phyloP scores from a whole-genome alignment of 2,797 vertebrate species.

The Crax fasciolata region DNA sequence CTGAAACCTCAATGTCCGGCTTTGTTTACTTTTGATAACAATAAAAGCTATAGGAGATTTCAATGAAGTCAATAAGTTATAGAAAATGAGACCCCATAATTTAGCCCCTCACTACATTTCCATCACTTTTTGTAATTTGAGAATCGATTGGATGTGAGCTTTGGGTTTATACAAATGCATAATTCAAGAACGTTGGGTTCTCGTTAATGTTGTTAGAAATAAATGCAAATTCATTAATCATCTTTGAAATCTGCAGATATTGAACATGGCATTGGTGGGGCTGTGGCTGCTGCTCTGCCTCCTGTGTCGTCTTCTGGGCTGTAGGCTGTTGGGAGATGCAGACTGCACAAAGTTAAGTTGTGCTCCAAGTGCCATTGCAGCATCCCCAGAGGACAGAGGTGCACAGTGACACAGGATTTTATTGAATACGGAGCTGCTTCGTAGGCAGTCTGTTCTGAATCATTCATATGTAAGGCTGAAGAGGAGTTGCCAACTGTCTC shows the following conservation, averaged over 20 bases:
- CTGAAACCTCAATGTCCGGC: fast-evolving
- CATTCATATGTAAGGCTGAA: neutral
- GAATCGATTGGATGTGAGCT: neutral
- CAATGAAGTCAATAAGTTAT: neutral
- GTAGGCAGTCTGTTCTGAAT: neutral
- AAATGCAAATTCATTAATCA: neutral
- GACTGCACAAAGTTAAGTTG: too few relatives aligned
- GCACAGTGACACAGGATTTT: fast-evolving
- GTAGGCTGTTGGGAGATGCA: neutral
- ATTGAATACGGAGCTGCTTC: neutral
- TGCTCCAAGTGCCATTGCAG: neutral
- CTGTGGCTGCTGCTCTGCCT: neutral
- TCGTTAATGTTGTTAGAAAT: neutral
- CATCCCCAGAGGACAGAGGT: neutral
- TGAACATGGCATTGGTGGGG: neutral
- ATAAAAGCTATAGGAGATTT: neutral
- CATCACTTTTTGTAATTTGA: neutral
- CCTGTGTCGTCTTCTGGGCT: fast-evolving
- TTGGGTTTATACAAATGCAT: neutral
- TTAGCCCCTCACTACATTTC: fast-evolving
- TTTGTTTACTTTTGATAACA: neutral
- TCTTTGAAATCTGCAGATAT: neutral
- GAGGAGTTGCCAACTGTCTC: neutral
- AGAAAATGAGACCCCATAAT: neutral
- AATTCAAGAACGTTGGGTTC: neutral